These are phyloP conservation scores for Sympetrum striolatum DNA, from an alignment of 2,888 invertebrate genomes.

Conservation along the genomic window DNA sequence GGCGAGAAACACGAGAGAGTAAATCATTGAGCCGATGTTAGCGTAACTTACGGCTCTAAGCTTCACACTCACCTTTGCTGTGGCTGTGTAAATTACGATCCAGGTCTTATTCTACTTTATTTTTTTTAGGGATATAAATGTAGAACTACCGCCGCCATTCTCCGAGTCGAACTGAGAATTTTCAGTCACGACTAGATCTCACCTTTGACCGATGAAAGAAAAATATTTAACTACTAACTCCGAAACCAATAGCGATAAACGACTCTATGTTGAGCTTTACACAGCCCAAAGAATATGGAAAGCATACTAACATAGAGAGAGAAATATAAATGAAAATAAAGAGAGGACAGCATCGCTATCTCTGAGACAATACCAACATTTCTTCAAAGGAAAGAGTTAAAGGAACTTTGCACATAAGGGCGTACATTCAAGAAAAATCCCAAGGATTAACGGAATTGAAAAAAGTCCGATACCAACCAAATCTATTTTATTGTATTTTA, in stretches of 20 bases:
- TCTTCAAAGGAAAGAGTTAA: too few species aligned
- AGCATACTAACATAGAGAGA: too few species aligned
- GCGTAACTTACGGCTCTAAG: not conserved
- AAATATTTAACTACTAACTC: not conserved
- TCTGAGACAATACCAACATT: too few species aligned
- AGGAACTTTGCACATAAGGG: too few species aligned
- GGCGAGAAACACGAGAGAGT: not conserved
- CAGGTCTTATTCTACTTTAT: not conserved
- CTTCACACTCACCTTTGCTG: not conserved
- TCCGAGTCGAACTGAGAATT: not conserved
- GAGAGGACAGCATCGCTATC: too few species aligned
- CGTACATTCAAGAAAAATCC: too few species aligned
- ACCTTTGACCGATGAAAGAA: not conserved
- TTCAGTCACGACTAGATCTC: not conserved
- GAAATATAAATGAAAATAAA: too few species aligned
- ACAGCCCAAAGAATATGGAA: not conserved
- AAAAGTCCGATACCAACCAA: too few species aligned
- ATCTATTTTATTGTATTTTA: too few species aligned
- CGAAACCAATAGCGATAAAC: not conserved
- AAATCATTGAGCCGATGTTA: not conserved
- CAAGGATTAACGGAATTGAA: too few species aligned
- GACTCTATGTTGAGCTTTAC: not conserved
- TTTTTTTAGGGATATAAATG: not conserved
- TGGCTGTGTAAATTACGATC: not conserved
- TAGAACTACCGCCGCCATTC: not conserved